Percentiles rank a stretch among this genome's conserved stretches.
phyloP scores from a whole-genome alignment of 92 coral and sea anemone species.

The Anthopleura xanthogrammica region DNA sequence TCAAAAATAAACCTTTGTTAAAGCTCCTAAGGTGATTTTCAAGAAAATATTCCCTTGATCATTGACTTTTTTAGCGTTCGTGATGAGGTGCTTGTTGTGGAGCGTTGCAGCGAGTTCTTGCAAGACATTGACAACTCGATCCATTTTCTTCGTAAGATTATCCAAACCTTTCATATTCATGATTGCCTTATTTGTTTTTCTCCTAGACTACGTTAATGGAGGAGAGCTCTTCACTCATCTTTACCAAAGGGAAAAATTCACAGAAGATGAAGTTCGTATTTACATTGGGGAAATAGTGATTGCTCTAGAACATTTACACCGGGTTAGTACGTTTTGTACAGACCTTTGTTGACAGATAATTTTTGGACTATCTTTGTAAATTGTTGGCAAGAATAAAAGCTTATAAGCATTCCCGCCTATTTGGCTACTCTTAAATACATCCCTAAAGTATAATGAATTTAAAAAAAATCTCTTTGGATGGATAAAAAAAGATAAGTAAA shows the following conservation, averaged over 20 bases:
- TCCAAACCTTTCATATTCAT: slow-evolving; percentile 6
- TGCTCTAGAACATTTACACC: slow-evolving; percentile 94
- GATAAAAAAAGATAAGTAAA: too few species aligned
- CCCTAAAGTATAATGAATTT: not conserved
- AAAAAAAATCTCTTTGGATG: not conserved
- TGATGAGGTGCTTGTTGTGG: not conserved
- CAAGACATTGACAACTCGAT: slow-evolving; percentile 13
- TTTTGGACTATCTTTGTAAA: slow-evolving; percentile 14
- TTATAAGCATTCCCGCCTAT: not conserved
- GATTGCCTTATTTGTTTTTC: slow-evolving; percentile 12
- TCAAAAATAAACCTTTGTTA: not conserved
- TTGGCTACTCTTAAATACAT: not conserved
- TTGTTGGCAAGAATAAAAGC: not conserved
- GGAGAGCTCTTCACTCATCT: slow-evolving; percentile 96
- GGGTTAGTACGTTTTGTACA: slow-evolving; percentile 51
- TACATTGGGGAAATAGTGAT: slow-evolving; percentile 94
- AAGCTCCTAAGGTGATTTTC: not conserved
- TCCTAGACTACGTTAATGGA: slow-evolving; percentile 91
- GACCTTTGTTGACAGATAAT: slow-evolving; percentile 14
- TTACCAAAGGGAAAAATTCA: slow-evolving; percentile 92
- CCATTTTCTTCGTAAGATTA: not conserved
- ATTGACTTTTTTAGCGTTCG: not conserved
- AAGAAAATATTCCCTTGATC: not conserved
- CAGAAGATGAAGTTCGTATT: slow-evolving; percentile 90
- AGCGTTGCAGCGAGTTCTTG: slow-evolving; percentile 2